phyloP scores from a whole-genome alignment of 2,888 invertebrate species.

The Tipula helvola region DNA sequence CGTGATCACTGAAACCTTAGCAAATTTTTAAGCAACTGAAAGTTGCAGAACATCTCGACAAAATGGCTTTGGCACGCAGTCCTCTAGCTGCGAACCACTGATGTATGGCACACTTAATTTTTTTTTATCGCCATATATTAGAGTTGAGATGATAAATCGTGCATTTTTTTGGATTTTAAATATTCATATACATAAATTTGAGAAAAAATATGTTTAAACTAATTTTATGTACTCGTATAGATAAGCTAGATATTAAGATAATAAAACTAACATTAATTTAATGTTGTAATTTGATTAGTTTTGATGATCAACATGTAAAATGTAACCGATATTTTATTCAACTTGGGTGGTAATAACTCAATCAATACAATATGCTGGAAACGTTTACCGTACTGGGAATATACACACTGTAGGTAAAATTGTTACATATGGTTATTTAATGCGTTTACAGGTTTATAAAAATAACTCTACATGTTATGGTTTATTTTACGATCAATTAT shows the following conservation, averaged over 20 bases:
- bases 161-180: no score
- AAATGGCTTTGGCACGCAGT: no score
- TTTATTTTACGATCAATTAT: not conserved
- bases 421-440: not conserved
- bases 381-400: not conserved
- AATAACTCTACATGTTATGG: not conserved
- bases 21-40: no score
- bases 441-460: not conserved
- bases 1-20: no score
- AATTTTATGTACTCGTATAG: no score
- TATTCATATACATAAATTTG: no score
- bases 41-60: no score
- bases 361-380: not conserved
- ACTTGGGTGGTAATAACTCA: conserved; percentile 4
- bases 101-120: no score
- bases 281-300: not conserved
- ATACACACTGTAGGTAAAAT: not conserved
- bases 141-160: no score
- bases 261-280: not conserved
- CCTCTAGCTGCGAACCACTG: no score
- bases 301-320: not conserved
- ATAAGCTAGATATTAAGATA: not conserved
- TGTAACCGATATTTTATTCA: not conserved
- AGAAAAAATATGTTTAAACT: no score
- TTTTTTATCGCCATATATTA: no score